Percentiles rank a stretch among this genome's conserved stretches.
Conservation (phyloP, 2,113 vertebrate species). For the Piliocolobus tephrosceles region DNA sequence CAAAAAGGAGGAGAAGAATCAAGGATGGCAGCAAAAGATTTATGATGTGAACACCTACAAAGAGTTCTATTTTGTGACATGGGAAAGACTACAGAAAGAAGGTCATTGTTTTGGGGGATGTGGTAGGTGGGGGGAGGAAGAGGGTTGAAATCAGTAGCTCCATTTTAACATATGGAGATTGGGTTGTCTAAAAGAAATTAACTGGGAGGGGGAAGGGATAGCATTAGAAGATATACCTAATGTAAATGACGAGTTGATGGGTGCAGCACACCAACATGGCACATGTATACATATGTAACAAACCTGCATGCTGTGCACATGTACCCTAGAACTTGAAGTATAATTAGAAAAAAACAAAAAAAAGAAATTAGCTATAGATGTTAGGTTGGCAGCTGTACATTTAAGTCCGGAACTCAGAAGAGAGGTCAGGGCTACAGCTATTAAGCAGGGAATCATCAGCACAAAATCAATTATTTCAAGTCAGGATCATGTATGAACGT, state of each 20-base stretch:
- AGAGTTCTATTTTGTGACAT: background rate
- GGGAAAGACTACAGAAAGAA: background rate
- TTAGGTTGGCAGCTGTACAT: background rate
- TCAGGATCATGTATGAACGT: background rate
- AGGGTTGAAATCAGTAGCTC: too few species aligned
- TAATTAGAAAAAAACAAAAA: too few species aligned
- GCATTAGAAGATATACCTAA: too few species aligned
- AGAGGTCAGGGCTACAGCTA: too few species aligned
- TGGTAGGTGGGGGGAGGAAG: accelerated
- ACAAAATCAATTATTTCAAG: background rate
- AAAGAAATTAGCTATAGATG: background rate
- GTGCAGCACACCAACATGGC: too few species aligned
- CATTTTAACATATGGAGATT: background rate
- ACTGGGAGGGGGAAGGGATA: background rate
- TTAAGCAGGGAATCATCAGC: background rate
- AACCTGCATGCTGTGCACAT: too few species aligned
- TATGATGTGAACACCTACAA: background rate
- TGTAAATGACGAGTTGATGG: too few species aligned
- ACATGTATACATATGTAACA: too few species aligned
- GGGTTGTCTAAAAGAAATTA: background rate
- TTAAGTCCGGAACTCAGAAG: background rate
- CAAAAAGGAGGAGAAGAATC: background rate
- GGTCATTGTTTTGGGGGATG: accelerated
- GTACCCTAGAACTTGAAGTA: too few species aligned
- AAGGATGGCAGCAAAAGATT: background rate